Conservation (phyloP, 2,113 vertebrate genomes). For the Dromaius novaehollandiae region DNA sequence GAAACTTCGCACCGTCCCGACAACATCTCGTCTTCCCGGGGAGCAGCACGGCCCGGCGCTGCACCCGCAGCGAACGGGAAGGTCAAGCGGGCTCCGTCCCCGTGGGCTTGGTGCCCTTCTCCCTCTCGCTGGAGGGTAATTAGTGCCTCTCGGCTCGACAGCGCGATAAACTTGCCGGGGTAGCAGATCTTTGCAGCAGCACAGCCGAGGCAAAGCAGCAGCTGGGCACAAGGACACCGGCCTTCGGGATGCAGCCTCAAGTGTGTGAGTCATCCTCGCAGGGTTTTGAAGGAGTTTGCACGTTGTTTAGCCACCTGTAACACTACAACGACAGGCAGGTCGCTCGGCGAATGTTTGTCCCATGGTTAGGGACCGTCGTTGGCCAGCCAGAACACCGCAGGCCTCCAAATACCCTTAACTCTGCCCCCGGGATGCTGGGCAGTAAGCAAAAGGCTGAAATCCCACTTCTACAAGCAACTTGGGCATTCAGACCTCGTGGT, state of each 20-base stretch:
- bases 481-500: no score
- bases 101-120: background rate
- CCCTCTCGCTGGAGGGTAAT: background rate
- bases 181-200: fast-evolving
- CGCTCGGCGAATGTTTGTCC: background rate
- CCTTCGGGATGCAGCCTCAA: background rate
- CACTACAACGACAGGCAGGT: background rate
- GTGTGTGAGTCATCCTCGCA: fast-evolving
- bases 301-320: background rate
- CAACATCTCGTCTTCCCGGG: fast-evolving
- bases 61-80: background rate
- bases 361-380: fast-evolving
- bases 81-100: background rate
- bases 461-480: background rate
- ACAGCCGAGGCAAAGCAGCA: background rate
- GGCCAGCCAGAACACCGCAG: background rate
- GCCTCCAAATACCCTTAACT: background rate
- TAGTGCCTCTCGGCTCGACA: background rate
- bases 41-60: background rate
- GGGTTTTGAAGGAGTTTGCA: background rate
- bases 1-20: fast-evolving
- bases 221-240: fast-evolving
- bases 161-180: background rate
- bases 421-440: background rate
- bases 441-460: background rate